These are phyloP conservation scores for Norana najaformis DNA, from an alignment of 2,888 invertebrate species.

Conservation along the genomic window DNA sequence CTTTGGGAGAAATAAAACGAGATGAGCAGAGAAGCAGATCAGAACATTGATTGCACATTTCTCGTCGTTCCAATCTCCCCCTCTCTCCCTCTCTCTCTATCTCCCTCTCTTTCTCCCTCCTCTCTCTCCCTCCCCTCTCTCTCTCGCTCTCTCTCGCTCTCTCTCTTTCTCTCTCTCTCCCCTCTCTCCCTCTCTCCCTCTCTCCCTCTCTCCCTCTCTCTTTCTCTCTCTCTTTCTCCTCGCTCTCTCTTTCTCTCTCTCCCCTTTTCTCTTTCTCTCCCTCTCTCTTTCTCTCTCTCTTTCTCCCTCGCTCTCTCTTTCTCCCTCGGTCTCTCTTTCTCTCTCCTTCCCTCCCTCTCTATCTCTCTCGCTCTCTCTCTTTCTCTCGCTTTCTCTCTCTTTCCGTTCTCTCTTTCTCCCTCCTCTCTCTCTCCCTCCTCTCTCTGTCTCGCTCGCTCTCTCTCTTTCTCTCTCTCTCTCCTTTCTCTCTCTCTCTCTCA, in stretches of 20 bases:
- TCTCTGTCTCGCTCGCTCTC: not conserved
- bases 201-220: slow-evolving; percentile 26
- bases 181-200: slow-evolving; percentile 19
- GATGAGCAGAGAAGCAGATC: too few relatives aligned
- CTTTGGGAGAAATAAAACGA: too few relatives aligned
- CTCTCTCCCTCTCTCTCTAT: too few relatives aligned
- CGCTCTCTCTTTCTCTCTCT: not conserved
- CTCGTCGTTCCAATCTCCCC: too few relatives aligned
- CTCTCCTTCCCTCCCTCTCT: not conserved
- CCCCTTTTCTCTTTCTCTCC: not conserved
- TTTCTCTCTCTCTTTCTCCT: slow-evolving; percentile 10
- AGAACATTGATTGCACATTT: too few relatives aligned
- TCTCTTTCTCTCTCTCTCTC: not conserved
- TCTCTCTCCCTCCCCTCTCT: not conserved
- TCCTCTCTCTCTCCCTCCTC: slow-evolving; percentile 15
- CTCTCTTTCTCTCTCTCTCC: too few relatives aligned
- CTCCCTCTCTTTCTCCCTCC: not conserved
- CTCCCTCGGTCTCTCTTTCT: not conserved
- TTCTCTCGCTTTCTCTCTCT: too few relatives aligned
- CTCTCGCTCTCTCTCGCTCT: too few relatives aligned
- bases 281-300: not conserved
- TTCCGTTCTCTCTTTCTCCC: not conserved
- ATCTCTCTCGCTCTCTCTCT: slow-evolving; percentile 17
- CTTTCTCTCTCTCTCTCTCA: slow-evolving; percentile 21
- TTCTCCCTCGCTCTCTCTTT: not conserved